These are phyloP conservation scores for Varecia variegata DNA, from an alignment of 2,797 vertebrate genomes.

Conservation along the genomic window DNA sequence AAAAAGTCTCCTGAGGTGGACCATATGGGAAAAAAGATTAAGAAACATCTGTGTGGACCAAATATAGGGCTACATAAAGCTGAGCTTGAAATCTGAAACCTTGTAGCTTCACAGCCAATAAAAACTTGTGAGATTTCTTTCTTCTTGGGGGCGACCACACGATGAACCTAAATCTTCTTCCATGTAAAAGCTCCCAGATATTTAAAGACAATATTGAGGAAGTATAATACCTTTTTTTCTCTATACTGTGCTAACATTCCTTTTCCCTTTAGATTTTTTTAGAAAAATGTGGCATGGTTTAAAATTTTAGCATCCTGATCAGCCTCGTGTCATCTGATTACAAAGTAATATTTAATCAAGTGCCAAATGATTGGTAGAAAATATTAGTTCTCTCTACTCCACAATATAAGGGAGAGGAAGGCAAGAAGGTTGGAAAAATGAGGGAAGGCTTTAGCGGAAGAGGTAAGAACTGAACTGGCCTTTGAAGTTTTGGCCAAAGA, in stretches of 20 bases:
- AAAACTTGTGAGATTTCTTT: not conserved
- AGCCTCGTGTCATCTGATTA: not conserved
- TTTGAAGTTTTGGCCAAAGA: not conserved
- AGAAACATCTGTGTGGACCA: not conserved
- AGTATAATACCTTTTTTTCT: not conserved
- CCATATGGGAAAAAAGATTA: not conserved
- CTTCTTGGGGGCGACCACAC: not conserved
- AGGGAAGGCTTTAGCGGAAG: not conserved
- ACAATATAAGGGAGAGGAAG: not conserved
- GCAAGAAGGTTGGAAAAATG: not conserved
- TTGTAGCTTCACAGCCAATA: not conserved
- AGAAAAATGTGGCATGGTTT: not conserved
- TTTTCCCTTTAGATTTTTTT: not conserved
- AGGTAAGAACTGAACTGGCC: not conserved
- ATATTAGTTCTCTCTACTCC: not conserved
- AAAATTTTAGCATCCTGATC: not conserved
- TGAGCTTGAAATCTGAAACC: conserved; percentile 12
- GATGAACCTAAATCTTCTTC: not conserved
- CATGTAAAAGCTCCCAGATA: not conserved
- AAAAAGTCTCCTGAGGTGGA: not conserved
- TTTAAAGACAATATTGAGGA: not conserved
- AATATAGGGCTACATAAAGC: not conserved
- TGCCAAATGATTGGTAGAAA: not conserved
- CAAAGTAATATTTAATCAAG: conserved; percentile 5
- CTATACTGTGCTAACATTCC: not conserved